phyloP scores from a whole-genome alignment of 2,113 vertebrate species.

The Corythoichthys intestinalis region DNA sequence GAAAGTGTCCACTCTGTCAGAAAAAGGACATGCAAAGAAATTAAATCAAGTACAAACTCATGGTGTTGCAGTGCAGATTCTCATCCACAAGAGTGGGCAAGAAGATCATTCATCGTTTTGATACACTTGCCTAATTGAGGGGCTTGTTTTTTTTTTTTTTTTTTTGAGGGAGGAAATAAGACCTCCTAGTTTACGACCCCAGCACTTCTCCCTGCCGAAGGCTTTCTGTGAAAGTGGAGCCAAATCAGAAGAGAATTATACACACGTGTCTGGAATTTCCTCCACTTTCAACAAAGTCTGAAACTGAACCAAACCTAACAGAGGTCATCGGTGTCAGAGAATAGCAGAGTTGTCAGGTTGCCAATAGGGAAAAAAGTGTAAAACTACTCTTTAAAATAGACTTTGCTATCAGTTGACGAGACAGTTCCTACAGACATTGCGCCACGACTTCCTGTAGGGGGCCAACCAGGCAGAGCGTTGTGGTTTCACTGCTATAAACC shows the following conservation, averaged over 20 bases:
- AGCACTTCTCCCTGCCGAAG: neutral
- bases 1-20: slow-evolving; percentile 59
- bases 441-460: no score
- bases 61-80: slow-evolving; percentile 52
- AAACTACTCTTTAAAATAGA: no score
- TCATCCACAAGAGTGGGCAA: slow-evolving; percentile 64
- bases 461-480: no score
- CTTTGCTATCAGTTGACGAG: no score
- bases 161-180: neutral
- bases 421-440: no score
- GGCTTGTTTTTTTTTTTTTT: neutral
- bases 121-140: neutral
- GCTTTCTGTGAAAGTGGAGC: slow-evolving; percentile 10
- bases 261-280: neutral
- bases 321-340: neutral
- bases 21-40: slow-evolving; percentile 34
- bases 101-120: slow-evolving; percentile 17
- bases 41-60: slow-evolving; percentile 54
- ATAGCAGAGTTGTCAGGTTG: slow-evolving; percentile 25
- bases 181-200: neutral
- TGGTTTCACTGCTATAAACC: no score
- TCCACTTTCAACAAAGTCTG: neutral
- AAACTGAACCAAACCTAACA: neutral
- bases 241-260: neutral
- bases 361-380: neutral